phyloP scores from a whole-genome alignment of 1,140 invertebrate genomes.

The Chlorops oryzae region DNA sequence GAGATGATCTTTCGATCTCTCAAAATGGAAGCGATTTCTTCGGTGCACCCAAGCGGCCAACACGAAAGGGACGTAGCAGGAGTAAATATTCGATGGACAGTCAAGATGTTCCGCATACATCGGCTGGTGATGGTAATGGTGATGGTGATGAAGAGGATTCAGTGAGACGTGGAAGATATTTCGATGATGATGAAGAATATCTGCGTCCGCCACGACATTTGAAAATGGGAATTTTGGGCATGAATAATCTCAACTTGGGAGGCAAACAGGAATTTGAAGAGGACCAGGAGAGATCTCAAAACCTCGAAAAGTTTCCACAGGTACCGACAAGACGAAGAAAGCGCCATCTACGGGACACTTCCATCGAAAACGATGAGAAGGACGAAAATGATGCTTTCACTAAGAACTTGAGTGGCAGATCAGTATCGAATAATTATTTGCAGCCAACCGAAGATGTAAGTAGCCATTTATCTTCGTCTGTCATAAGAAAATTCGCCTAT shows the following conservation, averaged over 20 bases:
- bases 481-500: too few relatives aligned
- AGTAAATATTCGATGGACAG: constrained; percentile 48
- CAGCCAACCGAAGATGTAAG: constrained; percentile 45
- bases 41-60: constrained; percentile 31
- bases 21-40: constrained; percentile 43
- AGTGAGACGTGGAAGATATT: constrained; percentile 27
- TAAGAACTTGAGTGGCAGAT: constrained; percentile 46
- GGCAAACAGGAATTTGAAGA: constrained; percentile 14
- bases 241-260: constrained; percentile 19
- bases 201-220: constrained; percentile 28
- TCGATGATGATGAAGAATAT: constrained; percentile 44
- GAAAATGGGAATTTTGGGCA: constrained; percentile 5
- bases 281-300: constrained; percentile 18
- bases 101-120: constrained; percentile 37
- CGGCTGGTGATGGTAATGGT: too few relatives aligned
- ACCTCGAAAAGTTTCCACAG: too few relatives aligned
- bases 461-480: too few relatives aligned
- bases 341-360: constrained; percentile 40
- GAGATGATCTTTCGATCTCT: constrained; percentile 40
- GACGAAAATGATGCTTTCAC: constrained; percentile 50
- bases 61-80: constrained; percentile 40
- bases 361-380: too few relatives aligned
- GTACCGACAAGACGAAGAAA: constrained; percentile 44
- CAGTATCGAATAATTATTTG: constrained; percentile 46
- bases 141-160: constrained; percentile 32